Evolutionary conservation across 2,113 vertebrate species (phyloP), one percentile per base, ranked within the genome.

Genomic region (Cynoglossus semilaevis): DNA sequence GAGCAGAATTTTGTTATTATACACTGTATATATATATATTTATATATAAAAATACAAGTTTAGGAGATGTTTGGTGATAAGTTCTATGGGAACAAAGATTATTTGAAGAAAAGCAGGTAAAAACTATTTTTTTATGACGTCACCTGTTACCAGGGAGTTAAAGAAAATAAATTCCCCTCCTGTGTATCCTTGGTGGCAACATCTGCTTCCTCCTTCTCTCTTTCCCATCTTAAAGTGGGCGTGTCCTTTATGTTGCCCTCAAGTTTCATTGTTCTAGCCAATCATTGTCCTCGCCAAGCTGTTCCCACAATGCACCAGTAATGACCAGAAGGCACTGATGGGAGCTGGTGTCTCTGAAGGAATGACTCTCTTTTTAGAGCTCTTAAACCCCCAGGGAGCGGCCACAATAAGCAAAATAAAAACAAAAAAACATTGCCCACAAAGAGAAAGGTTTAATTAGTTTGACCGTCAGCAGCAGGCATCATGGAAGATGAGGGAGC

Each of bases 261-360:
- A 57, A 77, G 55, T 66, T 68, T 86, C 70, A 84, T 88, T 88
- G 87, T 88, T 86, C 80, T 86, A 87, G 70, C 87, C 87, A 88
- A 88, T 88, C 85, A 88, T 88, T 88, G 85, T 88, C 79, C 84
- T 65, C 29, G 10, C 70, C 77, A 84, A 86, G 84, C 82, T 81
- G 84, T 88, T 88, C 87, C 85, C 87, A 88, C 85, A 84, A 88
- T 84, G 84, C 81, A 86, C 73, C 76, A 85, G 82, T 86, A 85
- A 87, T 88, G 77, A 82, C 80, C 85, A 87, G 85, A 86, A 88
- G 87, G 87, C 71, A 29, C 77, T 86, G 80, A 85, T 79, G 75
- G 83, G 71, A 81, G 73, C 80, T 80, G 82, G 83, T 87, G 82
- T 83, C 80, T 88, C 79, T 82, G 74, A 87, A 85, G 85, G 85